Conservation (phyloP, 2,113 vertebrate genomes). For the Oryzias javanicus region DNA sequence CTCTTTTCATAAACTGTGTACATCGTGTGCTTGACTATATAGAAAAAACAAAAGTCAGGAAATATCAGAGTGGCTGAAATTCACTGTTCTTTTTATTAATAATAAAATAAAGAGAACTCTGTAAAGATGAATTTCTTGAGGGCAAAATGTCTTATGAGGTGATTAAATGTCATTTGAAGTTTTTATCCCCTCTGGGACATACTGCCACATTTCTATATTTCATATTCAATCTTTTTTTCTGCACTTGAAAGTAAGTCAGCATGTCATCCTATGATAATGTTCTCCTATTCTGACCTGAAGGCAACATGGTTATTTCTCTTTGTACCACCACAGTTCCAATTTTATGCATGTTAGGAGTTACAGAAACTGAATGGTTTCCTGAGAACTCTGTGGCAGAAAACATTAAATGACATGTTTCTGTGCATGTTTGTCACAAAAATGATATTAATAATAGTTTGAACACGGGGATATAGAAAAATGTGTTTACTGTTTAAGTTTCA, state of each 20-base stretch:
- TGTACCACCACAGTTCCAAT: slow-evolving; percentile 4
- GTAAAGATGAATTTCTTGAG: slow-evolving; percentile 5
- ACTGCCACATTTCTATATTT: slow-evolving; percentile 27
- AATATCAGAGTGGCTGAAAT: no score
- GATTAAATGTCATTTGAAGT: slow-evolving; percentile 36
- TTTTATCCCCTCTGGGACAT: slow-evolving; percentile 10
- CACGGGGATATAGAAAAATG: no score
- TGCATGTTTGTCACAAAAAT: no score
- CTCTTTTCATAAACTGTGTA: no score
- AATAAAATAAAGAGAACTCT: slow-evolving; percentile 20
- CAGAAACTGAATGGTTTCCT: neutral
- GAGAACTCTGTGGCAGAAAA: neutral
- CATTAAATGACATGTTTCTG: neutral
- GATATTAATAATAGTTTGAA: no score
- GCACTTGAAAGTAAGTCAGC: slow-evolving; percentile 19
- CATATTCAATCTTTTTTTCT: slow-evolving; percentile 12
- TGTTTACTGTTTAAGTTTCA: no score
- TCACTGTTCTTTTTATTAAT: slow-evolving; percentile 7
- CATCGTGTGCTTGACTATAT: no score
- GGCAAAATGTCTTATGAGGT: slow-evolving; percentile 1
- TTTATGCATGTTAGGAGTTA: slow-evolving; percentile 8
- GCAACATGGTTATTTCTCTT: slow-evolving; percentile 8
- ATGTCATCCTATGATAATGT: slow-evolving; percentile 16
- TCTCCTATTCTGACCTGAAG: slow-evolving; percentile 15
- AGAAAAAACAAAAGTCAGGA: no score